Conservation (phyloP, 1,140 invertebrate genomes). For the Glossosoma conforme region DNA sequence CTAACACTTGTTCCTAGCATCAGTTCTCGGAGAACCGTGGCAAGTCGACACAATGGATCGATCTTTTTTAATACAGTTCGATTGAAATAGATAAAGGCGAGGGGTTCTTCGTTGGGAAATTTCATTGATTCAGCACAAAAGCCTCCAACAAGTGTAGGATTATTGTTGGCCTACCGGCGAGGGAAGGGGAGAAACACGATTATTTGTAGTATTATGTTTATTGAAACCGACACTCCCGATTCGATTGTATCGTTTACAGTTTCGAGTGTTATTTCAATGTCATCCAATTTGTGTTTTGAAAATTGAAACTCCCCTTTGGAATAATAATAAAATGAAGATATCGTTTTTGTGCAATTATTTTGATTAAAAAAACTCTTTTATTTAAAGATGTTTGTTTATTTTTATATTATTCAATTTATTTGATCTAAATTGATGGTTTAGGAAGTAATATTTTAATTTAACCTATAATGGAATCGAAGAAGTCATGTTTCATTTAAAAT, state of each 20-base stretch:
- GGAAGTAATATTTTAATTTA: too few species aligned
- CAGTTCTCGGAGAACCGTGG: too few species aligned
- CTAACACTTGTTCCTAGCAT: too few species aligned
- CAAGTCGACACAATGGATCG: conserved; percentile 26
- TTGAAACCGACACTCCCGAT: conserved; percentile 13
- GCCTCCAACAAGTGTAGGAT: background rate
- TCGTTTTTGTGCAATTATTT: too few species aligned
- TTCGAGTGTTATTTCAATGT: conserved; percentile 23
- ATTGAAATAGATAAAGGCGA: conserved; percentile 28
- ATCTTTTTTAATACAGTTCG: conserved; percentile 25
- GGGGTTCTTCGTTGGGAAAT: conserved; percentile 19
- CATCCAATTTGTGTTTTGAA: background rate
- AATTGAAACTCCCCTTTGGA: too few species aligned
- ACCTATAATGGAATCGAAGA: too few species aligned
- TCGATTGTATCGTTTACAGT: conserved; percentile 13
- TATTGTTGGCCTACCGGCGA: background rate
- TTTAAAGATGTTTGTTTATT: too few species aligned
- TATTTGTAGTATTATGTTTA: conserved; percentile 15
- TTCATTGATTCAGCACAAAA: conserved; percentile 30
- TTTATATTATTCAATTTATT: too few species aligned
- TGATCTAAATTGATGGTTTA: too few species aligned
- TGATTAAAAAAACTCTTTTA: too few species aligned
- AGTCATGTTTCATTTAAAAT: too few species aligned
- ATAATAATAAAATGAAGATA: too few species aligned
- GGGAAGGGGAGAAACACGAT: conserved; percentile 6